Evolutionary conservation across 64 coral and sea anemone species (phyloP).

Genomic region (Pocillopora verrucosa): DNA sequence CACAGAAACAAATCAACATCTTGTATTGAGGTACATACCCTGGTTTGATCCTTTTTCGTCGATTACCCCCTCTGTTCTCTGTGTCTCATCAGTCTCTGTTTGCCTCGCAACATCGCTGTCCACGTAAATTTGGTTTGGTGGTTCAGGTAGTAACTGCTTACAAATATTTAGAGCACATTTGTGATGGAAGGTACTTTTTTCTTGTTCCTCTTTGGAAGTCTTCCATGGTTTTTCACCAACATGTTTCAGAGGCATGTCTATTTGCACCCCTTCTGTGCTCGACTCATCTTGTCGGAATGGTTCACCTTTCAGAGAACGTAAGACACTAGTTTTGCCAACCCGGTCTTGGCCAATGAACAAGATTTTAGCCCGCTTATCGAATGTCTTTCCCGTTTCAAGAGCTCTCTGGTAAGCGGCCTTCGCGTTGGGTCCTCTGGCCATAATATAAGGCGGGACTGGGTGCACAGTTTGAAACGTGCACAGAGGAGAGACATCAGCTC

Average conservation of each 20-base stretch:
- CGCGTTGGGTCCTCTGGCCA: neutral
- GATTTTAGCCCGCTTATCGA: slow-evolving; percentile 23
- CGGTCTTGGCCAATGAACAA: slow-evolving; percentile 48
- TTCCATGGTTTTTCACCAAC: neutral
- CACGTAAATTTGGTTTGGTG: neutral
- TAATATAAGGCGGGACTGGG: neutral
- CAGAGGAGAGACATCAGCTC: no score
- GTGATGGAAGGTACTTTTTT: slow-evolving; percentile 20
- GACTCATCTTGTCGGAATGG: neutral
- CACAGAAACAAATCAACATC: no score
- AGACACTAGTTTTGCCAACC: slow-evolving; percentile 47
- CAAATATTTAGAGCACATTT: slow-evolving; percentile 18
- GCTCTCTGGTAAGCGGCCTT: slow-evolving; percentile 39
- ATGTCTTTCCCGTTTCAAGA: slow-evolving; percentile 19
- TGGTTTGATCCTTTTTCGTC: no score
- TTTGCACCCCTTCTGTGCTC: neutral
- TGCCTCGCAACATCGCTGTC: neutral
- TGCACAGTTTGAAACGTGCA: no score
- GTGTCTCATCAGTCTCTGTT: no score
- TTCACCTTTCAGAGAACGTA: slow-evolving; percentile 23
- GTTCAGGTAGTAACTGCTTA: neutral
- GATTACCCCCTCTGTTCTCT: no score
- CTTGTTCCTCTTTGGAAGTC: neutral
- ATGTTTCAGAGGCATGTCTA: no score
- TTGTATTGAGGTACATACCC: no score